These are phyloP conservation scores for Cassiopea andromeda DNA, from an alignment of 30 jellyfish, hydroid and myxozoan genomes.

Conservation along the genomic window DNA sequence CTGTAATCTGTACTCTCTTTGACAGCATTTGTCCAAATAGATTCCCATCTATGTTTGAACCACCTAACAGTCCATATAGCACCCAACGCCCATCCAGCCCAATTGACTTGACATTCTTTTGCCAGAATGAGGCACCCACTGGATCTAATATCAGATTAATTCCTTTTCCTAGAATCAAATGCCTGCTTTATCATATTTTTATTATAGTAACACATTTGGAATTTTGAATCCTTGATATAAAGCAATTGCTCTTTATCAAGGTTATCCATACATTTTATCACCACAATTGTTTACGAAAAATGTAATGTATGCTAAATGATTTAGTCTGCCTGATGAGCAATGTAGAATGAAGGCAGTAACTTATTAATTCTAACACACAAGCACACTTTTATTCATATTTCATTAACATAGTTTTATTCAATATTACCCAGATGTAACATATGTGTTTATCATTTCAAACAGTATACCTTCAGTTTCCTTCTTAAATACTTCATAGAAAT, in stretches of 20 bases:
- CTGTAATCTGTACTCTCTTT: constrained; percentile 82
- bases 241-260: too few relatives aligned
- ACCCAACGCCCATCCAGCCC: constrained; percentile 98
- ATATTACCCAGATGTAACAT: background rate
- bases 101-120: constrained; percentile 70
- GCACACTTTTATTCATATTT: too few relatives aligned
- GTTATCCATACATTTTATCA: too few relatives aligned
- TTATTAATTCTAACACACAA: too few relatives aligned
- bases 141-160: constrained; percentile 86
- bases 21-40: constrained; percentile 68
- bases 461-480: constrained; percentile 74
- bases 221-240: too few relatives aligned
- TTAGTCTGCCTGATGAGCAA: too few relatives aligned
- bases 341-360: too few relatives aligned
- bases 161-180: constrained; percentile 71
- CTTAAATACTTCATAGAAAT: constrained; percentile 74
- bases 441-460: background rate
- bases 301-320: too few relatives aligned
- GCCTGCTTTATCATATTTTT: background rate
- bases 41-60: constrained; percentile 73
- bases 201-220: too few relatives aligned
- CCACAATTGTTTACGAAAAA: too few relatives aligned
- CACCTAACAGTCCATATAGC: constrained; percentile 96
- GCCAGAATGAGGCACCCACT: constrained; percentile 92
- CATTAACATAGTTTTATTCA: background rate